Base-by-base conservation (phyloP, 2,797 vertebrate genomes). In the Phrynocephalus vlangalii region DNA sequence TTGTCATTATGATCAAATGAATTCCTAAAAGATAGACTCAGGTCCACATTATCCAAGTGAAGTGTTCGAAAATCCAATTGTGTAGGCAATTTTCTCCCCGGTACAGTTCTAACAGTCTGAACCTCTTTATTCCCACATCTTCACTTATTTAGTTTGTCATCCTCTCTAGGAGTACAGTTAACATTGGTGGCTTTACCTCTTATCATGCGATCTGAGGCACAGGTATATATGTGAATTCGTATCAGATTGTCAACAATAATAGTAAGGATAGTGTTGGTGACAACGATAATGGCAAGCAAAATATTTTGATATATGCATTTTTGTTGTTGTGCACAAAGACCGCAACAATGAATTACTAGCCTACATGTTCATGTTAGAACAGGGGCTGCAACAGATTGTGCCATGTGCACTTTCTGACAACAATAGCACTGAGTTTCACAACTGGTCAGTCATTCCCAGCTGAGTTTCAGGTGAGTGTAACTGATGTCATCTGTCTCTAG, bases 11-110 rank as follows among this genome's bases (percentile, higher is more conserved):
- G 89, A 95, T 94, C 92, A 94, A 86, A 92, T 94, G 94, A 93
- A 93, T 95, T 94, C 90, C 90, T 93, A 92, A 89, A 93, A 93
- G 89, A 93, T 93, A 92, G 90, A 73, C 50, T 95, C 90, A 92
- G 93, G 93, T 87, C 91, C 90, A 90, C 89, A 90, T 88, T 95
- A 93, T 93, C 91, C 92, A 94, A 94, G 91, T 90, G 87, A 92
- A 94, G 92, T 93, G 92, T 94, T 92, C 92, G 87, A 79, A 93
- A 95, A 95, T 92, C 91, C 92, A 90, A 92, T 91, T 91, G 88
- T 79, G 91, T 84, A 15, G 63, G 38, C 92, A 92, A 93, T 94
- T 94, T 89, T 93, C 93, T 95, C 92, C 90, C 50, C 79, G 88
- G 88, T 33, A 15, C 6, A 22, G 76, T 89, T 92, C 92, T 83